Conservation (phyloP, 2,888 invertebrate species). For the Agrotis exclamationis region DNA sequence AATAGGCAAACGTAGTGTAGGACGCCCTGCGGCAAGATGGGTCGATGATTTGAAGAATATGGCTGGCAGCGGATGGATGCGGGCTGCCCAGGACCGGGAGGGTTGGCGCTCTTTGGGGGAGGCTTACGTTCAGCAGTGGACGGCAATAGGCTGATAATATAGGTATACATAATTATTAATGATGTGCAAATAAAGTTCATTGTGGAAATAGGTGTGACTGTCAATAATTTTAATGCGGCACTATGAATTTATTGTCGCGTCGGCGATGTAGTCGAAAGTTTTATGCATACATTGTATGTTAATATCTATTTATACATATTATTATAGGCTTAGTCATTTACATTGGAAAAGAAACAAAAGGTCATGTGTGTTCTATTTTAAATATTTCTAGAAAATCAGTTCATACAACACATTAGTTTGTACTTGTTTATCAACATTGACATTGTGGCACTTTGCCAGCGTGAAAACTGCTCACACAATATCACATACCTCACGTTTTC, state of each 20-base stretch:
- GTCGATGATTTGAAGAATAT: too few species aligned
- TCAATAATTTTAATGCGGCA: not conserved
- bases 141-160: too few species aligned
- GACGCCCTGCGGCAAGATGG: too few species aligned
- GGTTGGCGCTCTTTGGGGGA: too few species aligned
- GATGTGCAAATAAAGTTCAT: not conserved
- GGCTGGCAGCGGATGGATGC: too few species aligned
- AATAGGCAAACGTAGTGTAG: too few species aligned
- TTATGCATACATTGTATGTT: too few species aligned
- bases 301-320: too few species aligned
- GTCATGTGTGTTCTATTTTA: conserved; percentile 11
- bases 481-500: not conserved
- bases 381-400: conserved; percentile 21
- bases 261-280: not conserved
- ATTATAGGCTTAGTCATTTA: too few species aligned
- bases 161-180: too few species aligned
- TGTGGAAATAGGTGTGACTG: not conserved
- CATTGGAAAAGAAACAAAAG: conserved; percentile 30
- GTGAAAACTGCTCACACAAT: conserved; percentile 16
- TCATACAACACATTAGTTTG: not conserved
- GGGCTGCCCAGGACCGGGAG: too few species aligned
- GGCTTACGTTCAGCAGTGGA: too few species aligned
- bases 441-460: conserved; percentile 54
- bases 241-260: not conserved
- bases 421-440: conserved; percentile 46